Evolutionary conservation across 2,113 vertebrate species (phyloP).

Genomic region (Apteryx owenii): DNA sequence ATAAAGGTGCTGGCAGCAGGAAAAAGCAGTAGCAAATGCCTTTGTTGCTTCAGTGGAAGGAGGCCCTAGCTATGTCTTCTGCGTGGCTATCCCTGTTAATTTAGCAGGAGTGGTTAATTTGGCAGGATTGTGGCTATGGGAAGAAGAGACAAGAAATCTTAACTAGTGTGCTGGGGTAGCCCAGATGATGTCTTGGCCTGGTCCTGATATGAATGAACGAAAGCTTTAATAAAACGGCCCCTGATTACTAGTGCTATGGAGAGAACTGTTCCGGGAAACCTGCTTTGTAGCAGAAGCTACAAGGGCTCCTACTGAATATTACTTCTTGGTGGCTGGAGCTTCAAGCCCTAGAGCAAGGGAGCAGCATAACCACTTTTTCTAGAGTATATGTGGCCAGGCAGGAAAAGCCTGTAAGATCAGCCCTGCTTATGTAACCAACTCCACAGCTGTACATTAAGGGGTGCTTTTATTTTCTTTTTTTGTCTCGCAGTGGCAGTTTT

Average conservation of each 20-base stretch:
- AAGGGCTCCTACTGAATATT: not conserved
- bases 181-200: not conserved
- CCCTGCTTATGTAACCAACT: not conserved
- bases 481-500: conserved; percentile 84
- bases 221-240: not conserved
- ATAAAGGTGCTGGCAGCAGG: not conserved
- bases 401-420: conserved; percentile 55
- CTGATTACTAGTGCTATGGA: not conserved
- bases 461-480: not conserved
- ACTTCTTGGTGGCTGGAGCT: not conserved
- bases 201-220: not conserved
- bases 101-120: accelerated
- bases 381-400: not conserved
- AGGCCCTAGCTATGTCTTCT: not conserved
- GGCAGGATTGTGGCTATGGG: accelerated
- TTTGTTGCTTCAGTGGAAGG: not conserved
- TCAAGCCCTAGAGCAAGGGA: not conserved
- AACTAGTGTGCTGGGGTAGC: not conserved
- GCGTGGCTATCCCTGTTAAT: accelerated
- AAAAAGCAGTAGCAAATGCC: not conserved
- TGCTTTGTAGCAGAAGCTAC: not conserved
- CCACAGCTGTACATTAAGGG: not conserved
- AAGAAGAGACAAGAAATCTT: not conserved
- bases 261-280: not conserved
- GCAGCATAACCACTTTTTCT: conserved; percentile 27